phyloP scores from a whole-genome alignment of 2,113 vertebrate genomes.

The Mixornis gularis region DNA sequence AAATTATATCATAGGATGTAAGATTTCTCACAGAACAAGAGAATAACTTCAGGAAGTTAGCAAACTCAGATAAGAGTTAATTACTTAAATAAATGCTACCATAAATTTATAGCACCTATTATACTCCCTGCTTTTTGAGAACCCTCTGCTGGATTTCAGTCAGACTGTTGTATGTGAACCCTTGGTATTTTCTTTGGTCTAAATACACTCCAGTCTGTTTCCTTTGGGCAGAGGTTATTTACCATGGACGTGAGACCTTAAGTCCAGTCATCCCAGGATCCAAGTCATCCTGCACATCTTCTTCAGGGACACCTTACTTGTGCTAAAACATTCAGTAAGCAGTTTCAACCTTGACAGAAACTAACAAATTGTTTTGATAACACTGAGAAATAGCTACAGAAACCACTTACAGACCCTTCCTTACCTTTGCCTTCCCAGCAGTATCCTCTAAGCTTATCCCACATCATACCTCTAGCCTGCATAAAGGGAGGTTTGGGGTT shows the following conservation, averaged over 20 bases:
- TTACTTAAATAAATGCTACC: conserved; percentile 22
- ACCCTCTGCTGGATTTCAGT: neutral
- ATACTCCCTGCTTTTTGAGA: neutral
- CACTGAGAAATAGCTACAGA: neutral
- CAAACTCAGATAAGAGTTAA: conserved; percentile 39
- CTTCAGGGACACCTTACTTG: neutral
- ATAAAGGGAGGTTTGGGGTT: neutral
- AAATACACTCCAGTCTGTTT: neutral
- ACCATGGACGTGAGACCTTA: neutral
- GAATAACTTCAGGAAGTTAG: conserved; percentile 51
- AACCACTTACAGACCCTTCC: neutral
- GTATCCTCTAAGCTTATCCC: neutral
- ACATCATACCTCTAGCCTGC: neutral
- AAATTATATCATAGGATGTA: conserved; percentile 22
- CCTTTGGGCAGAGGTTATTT: neutral
- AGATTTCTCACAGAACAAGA: conserved; percentile 36
- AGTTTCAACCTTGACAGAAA: neutral
- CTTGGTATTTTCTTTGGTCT: neutral
- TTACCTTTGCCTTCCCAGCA: neutral
- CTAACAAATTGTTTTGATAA: neutral
- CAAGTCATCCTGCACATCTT: neutral
- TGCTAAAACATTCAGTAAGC: neutral
- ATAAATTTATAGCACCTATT: conserved; percentile 33
- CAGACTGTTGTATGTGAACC: neutral
- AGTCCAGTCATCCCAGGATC: neutral